Evolutionary conservation across 1,140 invertebrate species (phyloP).

Genomic region (Drosophila lacertosa): DNA sequence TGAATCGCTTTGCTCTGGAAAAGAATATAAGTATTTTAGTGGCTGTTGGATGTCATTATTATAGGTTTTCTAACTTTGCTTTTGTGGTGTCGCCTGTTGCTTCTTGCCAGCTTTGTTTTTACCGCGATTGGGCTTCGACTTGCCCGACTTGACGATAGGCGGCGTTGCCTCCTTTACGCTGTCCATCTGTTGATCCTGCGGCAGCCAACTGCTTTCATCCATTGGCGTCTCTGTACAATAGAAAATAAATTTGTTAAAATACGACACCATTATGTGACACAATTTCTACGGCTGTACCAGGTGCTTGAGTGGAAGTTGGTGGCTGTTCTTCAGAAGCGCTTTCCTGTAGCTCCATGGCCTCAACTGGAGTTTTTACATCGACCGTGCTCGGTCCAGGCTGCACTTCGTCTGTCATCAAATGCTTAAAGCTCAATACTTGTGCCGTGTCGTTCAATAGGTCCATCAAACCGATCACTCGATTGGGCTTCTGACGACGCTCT

Average conservation of each 20-base stretch:
- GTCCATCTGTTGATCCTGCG: slow-evolving; percentile 8
- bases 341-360: not conserved
- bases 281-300: not conserved
- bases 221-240: not conserved
- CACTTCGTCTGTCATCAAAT: slow-evolving; percentile 35
- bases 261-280: not conserved
- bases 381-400: not conserved
- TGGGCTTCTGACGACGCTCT: slow-evolving; percentile 80
- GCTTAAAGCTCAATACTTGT: slow-evolving; percentile 41
- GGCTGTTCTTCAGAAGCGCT: not conserved
- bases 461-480: slow-evolving; percentile 83
- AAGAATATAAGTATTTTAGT: slow-evolving; percentile 13
- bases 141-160: slow-evolving; percentile 9
- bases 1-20: slow-evolving; percentile 62
- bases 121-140: slow-evolving; percentile 29
- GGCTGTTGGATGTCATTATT: not conserved
- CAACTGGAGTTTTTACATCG: not conserved
- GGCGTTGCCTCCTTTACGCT: not conserved
- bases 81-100: slow-evolving; percentile 1
- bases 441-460: slow-evolving; percentile 27
- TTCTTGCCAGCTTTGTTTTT: slow-evolving; percentile 43
- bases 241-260: not conserved
- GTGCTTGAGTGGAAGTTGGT: not conserved
- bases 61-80: slow-evolving; percentile 22
- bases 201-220: slow-evolving; percentile 50